These are phyloP conservation scores for Apodemia duryi DNA, from an alignment of 2,888 invertebrate species.

Conservation along the genomic window DNA sequence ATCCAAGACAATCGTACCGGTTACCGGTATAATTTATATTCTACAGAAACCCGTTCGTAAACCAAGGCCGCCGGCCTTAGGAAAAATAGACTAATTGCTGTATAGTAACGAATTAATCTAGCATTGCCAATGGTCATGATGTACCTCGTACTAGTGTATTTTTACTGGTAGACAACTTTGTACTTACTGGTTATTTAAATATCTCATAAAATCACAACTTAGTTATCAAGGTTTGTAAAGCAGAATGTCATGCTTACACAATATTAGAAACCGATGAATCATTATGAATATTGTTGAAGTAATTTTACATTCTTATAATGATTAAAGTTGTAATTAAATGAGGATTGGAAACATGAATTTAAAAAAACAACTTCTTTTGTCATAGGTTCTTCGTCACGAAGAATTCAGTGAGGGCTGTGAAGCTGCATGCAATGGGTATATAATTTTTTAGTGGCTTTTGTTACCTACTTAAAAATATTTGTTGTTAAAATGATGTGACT, in stretches of 20 bases:
- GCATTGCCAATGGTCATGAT: not conserved
- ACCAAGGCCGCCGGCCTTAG: conserved; percentile 5
- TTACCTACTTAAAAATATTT: not conserved
- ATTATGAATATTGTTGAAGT: too few relatives aligned
- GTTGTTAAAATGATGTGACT: not conserved
- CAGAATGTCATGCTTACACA: too few relatives aligned
- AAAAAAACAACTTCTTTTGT: conserved; percentile 16
- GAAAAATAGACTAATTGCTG: conserved; percentile 3
- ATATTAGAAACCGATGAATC: too few relatives aligned
- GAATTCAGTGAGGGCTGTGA: conserved; percentile 98
- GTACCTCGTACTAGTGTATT: not conserved
- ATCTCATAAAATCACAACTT: too few relatives aligned
- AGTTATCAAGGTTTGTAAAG: too few relatives aligned
- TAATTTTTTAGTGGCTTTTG: not conserved
- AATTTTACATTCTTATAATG: too few relatives aligned
- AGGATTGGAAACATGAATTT: not conserved
- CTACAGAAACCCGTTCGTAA: not conserved
- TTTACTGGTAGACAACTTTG: not conserved
- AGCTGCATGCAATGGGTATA: conserved; percentile 97
- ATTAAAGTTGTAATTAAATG: not conserved
- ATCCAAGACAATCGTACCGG: not conserved
- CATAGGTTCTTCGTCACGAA: conserved; percentile 94
- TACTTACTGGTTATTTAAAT: not conserved
- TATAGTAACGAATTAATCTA: not conserved
- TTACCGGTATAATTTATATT: not conserved